Percentiles rank a stretch among this genome's conserved stretches.
Conservation (phyloP, 2,888 invertebrate genomes). For the Lasioglossum leucozonium region DNA sequence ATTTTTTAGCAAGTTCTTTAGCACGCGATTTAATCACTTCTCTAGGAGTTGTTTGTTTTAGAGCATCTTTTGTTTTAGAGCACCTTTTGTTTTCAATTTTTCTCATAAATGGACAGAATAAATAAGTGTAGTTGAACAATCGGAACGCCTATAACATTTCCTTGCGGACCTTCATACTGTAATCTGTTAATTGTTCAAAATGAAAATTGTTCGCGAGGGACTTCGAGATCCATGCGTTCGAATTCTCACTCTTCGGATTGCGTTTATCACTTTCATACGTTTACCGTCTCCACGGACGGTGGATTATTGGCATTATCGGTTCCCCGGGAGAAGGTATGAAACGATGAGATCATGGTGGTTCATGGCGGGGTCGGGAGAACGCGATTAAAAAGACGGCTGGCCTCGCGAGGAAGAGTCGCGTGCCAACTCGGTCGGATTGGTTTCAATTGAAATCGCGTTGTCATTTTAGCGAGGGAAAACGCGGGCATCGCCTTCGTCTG, state of each 20-base stretch:
- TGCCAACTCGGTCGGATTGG: constrained; percentile 34
- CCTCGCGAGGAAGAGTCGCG: constrained; percentile 25
- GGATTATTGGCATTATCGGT: not conserved
- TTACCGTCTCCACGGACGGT: not conserved
- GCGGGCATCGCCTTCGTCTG: not conserved
- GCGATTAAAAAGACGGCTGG: constrained; percentile 20
- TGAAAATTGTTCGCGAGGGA: not conserved
- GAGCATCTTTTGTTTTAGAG: too few species aligned
- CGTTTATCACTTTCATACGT: too few species aligned
- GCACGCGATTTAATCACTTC: too few species aligned
- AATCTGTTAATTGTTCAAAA: not conserved
- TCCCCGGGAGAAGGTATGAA: not conserved
- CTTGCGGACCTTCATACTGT: too few species aligned
- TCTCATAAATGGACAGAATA: too few species aligned
- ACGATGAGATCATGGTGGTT: not conserved
- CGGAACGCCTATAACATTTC: too few species aligned
- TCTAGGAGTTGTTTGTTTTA: too few species aligned
- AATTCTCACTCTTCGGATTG: not conserved
- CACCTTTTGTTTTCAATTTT: too few species aligned
- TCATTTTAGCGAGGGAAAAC: constrained; percentile 28
- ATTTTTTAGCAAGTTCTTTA: too few species aligned
- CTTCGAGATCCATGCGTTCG: not conserved
- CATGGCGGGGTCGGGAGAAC: not conserved
- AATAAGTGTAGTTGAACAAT: too few species aligned
- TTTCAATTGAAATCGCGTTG: constrained; percentile 33